Base-by-base conservation (phyloP, 1,140 invertebrate genomes). In the Phenacoccus solenopsis region DNA sequence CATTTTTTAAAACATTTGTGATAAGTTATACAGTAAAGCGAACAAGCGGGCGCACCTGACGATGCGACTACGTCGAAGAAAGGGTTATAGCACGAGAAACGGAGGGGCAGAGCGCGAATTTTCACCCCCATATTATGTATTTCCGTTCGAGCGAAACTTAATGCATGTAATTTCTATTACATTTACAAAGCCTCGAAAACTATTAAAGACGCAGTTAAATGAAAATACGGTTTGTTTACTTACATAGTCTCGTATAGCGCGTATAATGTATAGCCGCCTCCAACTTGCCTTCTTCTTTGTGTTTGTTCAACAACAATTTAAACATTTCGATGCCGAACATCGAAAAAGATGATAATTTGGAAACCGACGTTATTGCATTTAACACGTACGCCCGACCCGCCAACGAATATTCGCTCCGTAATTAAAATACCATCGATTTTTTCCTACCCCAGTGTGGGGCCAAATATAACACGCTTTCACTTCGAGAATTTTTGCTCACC, bases 141-240 rank as follows among this genome's bases (percentile, higher is more conserved):
- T 49, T 49, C 38, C 38, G 38, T 49, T 49, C 38, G 20, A 49
- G 38, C 20, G 38, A 49, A 49, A 49, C 38, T 49, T 49, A 49
- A 49, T 49, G 38, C 20, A 49, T 49, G 38, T 49, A 49, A 49
- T 49, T 49, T 49, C 38, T 49, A 49, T 49, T 49, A 49, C 20
- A 49, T 49, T 49, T 49, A 49, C 38, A 49, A 49, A 49, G 38
- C 38, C 38, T 49, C 38, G 38, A 49, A 49, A 49, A 49, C 38
- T 49, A 49, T 49, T 49, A 49, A 49, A 49, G 38, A 49, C 38
- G 38, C 38, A 49, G 38, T 49, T 49, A 49, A 49, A 49, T 49
- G 38, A 49, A 49, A 49, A 49, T 49, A 49, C 38, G 38, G 38
- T 49, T 49, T 49, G 38, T 49, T 49, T 49, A 49, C 38, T 49